Conservation (phyloP, 2,113 vertebrate genomes). For the Cercocebus atys region DNA sequence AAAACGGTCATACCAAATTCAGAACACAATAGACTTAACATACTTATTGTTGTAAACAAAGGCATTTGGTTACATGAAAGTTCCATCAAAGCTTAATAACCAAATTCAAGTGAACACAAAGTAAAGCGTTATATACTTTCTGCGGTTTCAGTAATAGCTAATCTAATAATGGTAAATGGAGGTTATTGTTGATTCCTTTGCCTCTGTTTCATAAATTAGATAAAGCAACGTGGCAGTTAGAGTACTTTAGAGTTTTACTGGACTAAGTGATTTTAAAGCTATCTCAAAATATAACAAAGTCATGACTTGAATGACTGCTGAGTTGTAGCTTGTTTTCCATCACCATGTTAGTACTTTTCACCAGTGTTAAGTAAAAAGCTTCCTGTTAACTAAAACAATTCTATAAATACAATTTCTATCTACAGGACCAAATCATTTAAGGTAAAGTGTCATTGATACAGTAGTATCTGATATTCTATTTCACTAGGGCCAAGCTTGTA, state of each 20-base stretch:
- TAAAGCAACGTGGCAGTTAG: slow-evolving; percentile 81
- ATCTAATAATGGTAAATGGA: slow-evolving; percentile 81
- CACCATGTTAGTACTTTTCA: background rate
- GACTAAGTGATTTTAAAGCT: slow-evolving; percentile 80
- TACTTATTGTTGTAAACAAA: slow-evolving; percentile 71
- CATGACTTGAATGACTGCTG: slow-evolving; percentile 71
- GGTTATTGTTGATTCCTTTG: slow-evolving; percentile 82
- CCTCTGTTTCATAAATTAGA: slow-evolving; percentile 82
- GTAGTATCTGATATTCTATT: slow-evolving; percentile 27
- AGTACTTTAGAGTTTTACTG: slow-evolving; percentile 72
- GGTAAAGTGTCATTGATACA: slow-evolving; percentile 18
- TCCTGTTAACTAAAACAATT: slow-evolving; percentile 67
- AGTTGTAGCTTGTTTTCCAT: slow-evolving; percentile 28
- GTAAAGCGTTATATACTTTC: slow-evolving; percentile 78
- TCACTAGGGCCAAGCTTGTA: slow-evolving; percentile 30
- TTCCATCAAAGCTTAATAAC: slow-evolving; percentile 78
- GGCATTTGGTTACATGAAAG: slow-evolving; percentile 79
- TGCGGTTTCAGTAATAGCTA: slow-evolving; percentile 78
- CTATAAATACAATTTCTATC: slow-evolving; percentile 27
- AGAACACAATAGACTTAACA: slow-evolving; percentile 68
- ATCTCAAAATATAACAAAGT: slow-evolving; percentile 78
- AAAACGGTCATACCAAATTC: slow-evolving; percentile 73
- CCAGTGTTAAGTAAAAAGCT: background rate
- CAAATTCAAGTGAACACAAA: slow-evolving; percentile 81
- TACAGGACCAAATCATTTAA: background rate